Percentiles rank a stretch among this genome's conserved stretches.
phyloP scores from a whole-genome alignment of 2,888 invertebrate genomes.

The Tuta absoluta region DNA sequence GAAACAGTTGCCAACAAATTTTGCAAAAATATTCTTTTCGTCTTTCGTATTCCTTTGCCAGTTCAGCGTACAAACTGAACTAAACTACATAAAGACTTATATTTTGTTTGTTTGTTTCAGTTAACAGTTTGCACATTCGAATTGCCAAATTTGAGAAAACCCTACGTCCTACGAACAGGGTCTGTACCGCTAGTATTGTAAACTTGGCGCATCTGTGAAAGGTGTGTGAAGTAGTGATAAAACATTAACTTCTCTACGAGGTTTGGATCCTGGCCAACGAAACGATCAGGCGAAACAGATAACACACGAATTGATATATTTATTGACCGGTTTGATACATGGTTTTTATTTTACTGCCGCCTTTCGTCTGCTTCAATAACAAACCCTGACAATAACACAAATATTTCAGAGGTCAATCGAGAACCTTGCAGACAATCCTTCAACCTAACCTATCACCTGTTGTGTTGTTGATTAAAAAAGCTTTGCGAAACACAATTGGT shows the following conservation, averaged over 20 bases:
- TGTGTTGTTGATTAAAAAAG: slow-evolving; percentile 18
- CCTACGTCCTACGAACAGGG: too few relatives aligned
- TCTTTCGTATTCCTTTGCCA: too few relatives aligned
- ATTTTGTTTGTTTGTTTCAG: too few relatives aligned
- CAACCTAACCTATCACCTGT: slow-evolving; percentile 31
- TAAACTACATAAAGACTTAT: too few relatives aligned
- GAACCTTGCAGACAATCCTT: slow-evolving; percentile 28
- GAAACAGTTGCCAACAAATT: too few relatives aligned
- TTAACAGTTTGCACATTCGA: too few relatives aligned
- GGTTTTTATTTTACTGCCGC: slow-evolving; percentile 3
- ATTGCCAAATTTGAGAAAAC: too few relatives aligned
- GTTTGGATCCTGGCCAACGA: slow-evolving; percentile 69
- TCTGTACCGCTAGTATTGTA: not conserved
- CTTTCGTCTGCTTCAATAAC: not conserved
- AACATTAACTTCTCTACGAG: slow-evolving; percentile 29
- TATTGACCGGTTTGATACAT: slow-evolving; percentile 46
- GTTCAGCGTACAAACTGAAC: too few relatives aligned
- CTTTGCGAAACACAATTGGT: slow-evolving; percentile 34
- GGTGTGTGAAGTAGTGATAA: not conserved
- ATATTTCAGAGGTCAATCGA: slow-evolving; percentile 26
- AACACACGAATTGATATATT: slow-evolving; percentile 51
- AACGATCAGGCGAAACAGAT: slow-evolving; percentile 67
- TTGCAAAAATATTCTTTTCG: too few relatives aligned
- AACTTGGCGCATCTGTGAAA: not conserved
- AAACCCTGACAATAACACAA: slow-evolving; percentile 31